Percentiles rank a stretch among this genome's conserved stretches.
Conservation (phyloP, 2,113 vertebrate species). For the Nothobranchius furzeri region DNA sequence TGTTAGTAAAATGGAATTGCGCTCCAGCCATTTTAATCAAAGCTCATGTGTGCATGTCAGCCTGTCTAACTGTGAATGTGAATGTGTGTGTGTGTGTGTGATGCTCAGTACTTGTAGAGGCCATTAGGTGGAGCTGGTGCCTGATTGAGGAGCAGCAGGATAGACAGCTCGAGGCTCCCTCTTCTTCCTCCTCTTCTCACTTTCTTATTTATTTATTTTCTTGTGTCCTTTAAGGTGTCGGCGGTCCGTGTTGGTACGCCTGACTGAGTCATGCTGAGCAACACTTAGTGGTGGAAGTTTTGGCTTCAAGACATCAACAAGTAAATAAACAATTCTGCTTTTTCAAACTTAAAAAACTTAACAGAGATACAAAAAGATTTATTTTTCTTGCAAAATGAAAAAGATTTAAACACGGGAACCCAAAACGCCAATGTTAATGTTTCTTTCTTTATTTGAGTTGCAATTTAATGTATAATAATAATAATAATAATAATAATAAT, state of each 20-base stretch:
- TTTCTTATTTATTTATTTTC: slow-evolving; percentile 11
- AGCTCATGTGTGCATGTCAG: slow-evolving; percentile 33
- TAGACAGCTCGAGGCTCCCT: slow-evolving; percentile 34
- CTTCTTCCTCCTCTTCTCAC: slow-evolving; percentile 33
- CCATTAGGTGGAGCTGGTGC: slow-evolving; percentile 77
- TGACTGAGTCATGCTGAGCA: slow-evolving; percentile 24
- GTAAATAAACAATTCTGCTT: no score
- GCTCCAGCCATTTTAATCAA: slow-evolving; percentile 65
- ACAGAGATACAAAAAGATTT: no score
- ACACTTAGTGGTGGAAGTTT: slow-evolving; percentile 4
- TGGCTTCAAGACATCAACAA: background rate
- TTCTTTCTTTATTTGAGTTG: no score
- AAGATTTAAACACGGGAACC: no score
- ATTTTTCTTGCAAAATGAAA: no score
- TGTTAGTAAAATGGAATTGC: slow-evolving; percentile 46
- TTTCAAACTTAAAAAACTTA: no score
- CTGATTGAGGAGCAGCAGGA: slow-evolving; percentile 55
- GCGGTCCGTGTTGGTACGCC: background rate
- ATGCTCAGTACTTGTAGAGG: slow-evolving; percentile 63
- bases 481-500: no score
- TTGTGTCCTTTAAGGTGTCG: slow-evolving; percentile 23
- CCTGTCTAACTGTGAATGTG: slow-evolving; percentile 16
- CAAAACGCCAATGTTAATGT: no score
- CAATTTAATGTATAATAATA: no score
- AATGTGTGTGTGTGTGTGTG: slow-evolving; percentile 22